phyloP scores from a whole-genome alignment of 2,113 vertebrate species.

The Ictidomys tridecemlineatus region DNA sequence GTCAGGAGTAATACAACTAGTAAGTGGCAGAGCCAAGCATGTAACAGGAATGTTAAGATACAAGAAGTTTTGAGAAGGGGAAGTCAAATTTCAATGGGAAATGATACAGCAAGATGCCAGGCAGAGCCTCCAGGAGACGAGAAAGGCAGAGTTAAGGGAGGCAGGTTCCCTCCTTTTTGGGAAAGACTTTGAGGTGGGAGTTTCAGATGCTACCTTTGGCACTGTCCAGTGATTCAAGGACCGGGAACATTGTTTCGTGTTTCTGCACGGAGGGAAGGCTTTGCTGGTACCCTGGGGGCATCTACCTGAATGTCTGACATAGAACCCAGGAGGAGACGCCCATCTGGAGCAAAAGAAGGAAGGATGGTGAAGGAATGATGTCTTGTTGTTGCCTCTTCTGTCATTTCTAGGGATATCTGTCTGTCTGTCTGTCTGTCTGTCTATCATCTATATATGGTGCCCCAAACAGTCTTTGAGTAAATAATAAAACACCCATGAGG shows the following conservation, averaged over 20 bases:
- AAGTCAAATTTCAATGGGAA: background rate
- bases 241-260: background rate
- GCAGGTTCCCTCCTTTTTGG: background rate
- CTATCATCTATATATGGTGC: background rate
- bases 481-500: background rate
- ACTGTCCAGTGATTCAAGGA: background rate
- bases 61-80: slow-evolving; percentile 20
- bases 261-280: background rate
- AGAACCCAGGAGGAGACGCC: background rate
- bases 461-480: background rate
- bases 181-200: background rate
- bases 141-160: background rate
- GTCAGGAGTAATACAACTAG: background rate
- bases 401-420: background rate
- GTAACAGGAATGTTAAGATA: background rate
- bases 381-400: background rate
- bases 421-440: background rate
- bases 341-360: background rate
- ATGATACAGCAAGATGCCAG: background rate
- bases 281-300: background rate
- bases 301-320: background rate
- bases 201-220: background rate
- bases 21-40: slow-evolving; percentile 4
- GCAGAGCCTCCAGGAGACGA: background rate
- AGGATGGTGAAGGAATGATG: background rate